These are phyloP conservation scores for Diuraphis noxia DNA, from an alignment of 1,140 invertebrate species.

Conservation along the genomic window DNA sequence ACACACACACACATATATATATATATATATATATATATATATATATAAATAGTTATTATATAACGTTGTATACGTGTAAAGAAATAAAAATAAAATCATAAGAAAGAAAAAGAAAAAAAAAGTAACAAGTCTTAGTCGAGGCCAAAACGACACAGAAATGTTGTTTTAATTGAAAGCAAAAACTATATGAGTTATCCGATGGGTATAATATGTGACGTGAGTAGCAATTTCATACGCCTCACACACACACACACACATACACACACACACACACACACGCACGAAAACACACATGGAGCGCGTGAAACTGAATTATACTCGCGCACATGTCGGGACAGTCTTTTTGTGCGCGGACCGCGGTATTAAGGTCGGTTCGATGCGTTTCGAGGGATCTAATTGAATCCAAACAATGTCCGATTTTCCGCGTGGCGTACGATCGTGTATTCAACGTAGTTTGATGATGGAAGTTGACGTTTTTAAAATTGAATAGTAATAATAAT, in stretches of 20 bases:
- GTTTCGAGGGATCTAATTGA: slow-evolving; percentile 35
- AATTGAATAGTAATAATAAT: not conserved
- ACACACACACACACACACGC: no score
- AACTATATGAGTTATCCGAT: slow-evolving; percentile 24
- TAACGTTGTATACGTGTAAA: not conserved
- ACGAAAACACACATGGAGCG: not conserved
- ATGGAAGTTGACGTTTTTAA: not conserved
- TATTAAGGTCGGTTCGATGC: slow-evolving; percentile 22
- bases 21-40: not conserved
- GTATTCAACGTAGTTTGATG: not conserved
- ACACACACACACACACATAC: not conserved
- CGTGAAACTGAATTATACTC: slow-evolving; percentile 20
- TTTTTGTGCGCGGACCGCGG: not conserved
- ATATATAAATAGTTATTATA: not conserved
- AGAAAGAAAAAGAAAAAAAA: not conserved
- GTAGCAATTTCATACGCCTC: not conserved
- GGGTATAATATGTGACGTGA: slow-evolving; percentile 27
- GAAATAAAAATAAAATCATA: slow-evolving; percentile 30
- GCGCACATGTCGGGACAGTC: not conserved
- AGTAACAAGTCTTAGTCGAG: not conserved
- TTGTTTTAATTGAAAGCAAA: slow-evolving; percentile 46
- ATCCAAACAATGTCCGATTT: slow-evolving; percentile 17
- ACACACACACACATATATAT: not conserved
- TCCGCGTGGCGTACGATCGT: slow-evolving; percentile 15
- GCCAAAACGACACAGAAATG: slow-evolving; percentile 19